phyloP scores from a whole-genome alignment of 2,888 invertebrate species.

The Leptinotarsa rubiginosa region DNA sequence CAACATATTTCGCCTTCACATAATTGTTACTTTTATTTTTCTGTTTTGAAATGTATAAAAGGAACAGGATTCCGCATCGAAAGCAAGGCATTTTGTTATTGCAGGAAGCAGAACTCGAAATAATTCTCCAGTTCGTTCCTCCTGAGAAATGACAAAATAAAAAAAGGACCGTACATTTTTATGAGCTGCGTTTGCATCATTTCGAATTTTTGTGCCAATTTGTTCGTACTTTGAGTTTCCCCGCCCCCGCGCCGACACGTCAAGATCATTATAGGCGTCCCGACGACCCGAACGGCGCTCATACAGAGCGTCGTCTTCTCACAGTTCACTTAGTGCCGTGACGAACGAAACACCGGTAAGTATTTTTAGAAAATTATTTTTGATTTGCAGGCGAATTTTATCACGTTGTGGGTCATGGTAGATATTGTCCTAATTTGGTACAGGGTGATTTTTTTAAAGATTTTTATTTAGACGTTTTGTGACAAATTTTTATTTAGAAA shows the following conservation, averaged over 20 bases:
- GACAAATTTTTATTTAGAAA: too few relatives aligned
- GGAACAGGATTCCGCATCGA: too few relatives aligned
- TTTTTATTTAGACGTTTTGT: too few relatives aligned
- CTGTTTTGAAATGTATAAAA: too few relatives aligned
- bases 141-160: too few relatives aligned
- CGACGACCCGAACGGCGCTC: slow-evolving; percentile 11
- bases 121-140: too few relatives aligned
- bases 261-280: slow-evolving; percentile 28
- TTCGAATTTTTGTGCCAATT: slow-evolving; percentile 11
- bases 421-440: background rate
- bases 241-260: slow-evolving; percentile 30
- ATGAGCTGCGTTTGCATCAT: background rate
- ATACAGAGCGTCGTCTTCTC: slow-evolving; percentile 23
- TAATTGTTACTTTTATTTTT: too few relatives aligned
- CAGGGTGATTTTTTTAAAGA: background rate
- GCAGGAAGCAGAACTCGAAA: too few relatives aligned
- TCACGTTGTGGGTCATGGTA: background rate
- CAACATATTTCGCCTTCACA: too few relatives aligned
- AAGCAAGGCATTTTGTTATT: too few relatives aligned
- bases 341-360: slow-evolving; percentile 20
- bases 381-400: background rate
- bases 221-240: slow-evolving; percentile 4
- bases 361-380: slow-evolving; percentile 22
- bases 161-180: background rate
- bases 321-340: slow-evolving; percentile 33